Conservation (phyloP, 2,797 vertebrate species). For the Tympanoctomys barrerae region DNA sequence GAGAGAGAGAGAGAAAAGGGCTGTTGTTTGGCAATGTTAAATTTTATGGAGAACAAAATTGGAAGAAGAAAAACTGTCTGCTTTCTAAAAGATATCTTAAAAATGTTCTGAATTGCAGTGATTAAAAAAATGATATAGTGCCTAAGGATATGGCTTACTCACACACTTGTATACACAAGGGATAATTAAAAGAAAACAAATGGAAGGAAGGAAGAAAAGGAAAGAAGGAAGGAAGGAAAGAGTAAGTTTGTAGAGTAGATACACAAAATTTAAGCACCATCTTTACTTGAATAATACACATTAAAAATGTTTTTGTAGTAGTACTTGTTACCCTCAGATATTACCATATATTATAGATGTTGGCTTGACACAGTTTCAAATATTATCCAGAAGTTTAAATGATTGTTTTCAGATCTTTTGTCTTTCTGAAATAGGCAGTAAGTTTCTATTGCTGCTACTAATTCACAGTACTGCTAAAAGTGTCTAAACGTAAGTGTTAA, state of each 20-base stretch:
- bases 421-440: neutral
- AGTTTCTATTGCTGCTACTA: neutral
- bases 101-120: too few relatives aligned
- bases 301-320: neutral
- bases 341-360: neutral
- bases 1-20: neutral
- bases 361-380: neutral
- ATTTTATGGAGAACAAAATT: neutral
- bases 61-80: neutral
- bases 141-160: neutral
- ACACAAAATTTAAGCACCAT: neutral
- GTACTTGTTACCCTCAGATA: neutral
- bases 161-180: neutral
- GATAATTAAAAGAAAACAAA: neutral
- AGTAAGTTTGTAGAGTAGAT: neutral
- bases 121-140: neutral
- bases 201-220: too few relatives aligned
- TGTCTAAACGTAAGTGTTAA: too few relatives aligned
- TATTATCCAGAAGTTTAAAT: neutral
- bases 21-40: neutral
- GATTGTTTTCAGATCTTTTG: neutral
- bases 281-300: neutral
- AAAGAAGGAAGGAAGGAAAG: neutral
- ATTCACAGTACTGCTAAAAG: neutral
- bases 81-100: neutral